phyloP scores from a whole-genome alignment of 2,888 invertebrate genomes.

The Oligia fasciuncula region DNA sequence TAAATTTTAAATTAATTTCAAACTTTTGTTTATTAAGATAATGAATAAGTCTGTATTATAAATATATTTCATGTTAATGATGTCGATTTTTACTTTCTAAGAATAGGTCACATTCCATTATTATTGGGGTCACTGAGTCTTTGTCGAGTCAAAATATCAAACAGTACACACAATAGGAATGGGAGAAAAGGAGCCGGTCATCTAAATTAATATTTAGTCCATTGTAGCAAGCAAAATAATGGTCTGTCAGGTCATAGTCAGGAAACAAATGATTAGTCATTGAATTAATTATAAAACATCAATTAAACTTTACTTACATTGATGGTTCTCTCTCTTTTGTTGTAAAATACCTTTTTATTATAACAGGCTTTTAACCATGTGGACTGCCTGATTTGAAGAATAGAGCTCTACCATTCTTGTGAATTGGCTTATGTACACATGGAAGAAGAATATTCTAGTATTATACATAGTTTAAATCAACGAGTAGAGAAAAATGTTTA shows the following conservation, averaged over 20 bases:
- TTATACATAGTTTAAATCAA: not conserved
- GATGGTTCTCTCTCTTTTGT: not conserved
- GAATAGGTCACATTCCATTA: not conserved
- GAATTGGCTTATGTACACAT: not conserved
- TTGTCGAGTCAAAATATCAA: not conserved
- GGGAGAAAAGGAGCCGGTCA: not conserved
- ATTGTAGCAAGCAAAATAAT: not conserved
- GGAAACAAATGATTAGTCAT: not conserved
- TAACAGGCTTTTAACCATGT: not conserved
- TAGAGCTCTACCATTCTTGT: not conserved
- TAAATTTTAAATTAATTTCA: not conserved
- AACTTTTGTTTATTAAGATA: not conserved
- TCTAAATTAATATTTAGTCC: not conserved
- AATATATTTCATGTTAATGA: conserved; percentile 4
- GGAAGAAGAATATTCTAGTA: not conserved
- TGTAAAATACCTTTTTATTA: not conserved
- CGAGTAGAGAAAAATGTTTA: not conserved
- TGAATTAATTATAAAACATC: not conserved
- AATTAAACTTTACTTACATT: not conserved
- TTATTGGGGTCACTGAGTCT: not conserved
- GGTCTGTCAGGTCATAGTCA: not conserved
- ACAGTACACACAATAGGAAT: not conserved
- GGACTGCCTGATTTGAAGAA: not conserved
- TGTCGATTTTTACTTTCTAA: not conserved
- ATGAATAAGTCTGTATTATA: not conserved